These are phyloP conservation scores for Callochromis pleurospilus DNA, from an alignment of 2,113 vertebrate genomes.

Conservation along the genomic window DNA sequence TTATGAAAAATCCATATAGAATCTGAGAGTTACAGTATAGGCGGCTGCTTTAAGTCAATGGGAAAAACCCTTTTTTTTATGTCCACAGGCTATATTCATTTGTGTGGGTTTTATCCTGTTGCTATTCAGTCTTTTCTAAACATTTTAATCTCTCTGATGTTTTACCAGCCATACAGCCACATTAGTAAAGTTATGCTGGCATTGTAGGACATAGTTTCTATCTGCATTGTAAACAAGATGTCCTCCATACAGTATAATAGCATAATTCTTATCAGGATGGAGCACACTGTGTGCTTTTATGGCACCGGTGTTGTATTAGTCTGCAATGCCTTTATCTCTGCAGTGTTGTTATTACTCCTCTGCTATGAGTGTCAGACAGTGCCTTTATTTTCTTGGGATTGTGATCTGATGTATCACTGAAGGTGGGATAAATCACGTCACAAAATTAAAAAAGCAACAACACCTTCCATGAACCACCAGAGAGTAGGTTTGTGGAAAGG, in stretches of 20 bases:
- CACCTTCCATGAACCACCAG: not conserved
- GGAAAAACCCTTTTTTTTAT: not conserved
- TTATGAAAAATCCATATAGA: constrained; percentile 47
- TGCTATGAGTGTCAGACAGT: not conserved
- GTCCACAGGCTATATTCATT: not conserved
- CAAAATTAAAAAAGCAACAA: not conserved
- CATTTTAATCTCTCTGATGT: not conserved
- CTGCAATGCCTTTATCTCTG: constrained; percentile 10
- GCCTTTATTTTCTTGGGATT: not conserved
- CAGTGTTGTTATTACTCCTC: constrained; percentile 6
- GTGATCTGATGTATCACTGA: not conserved
- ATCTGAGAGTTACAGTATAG: not conserved
- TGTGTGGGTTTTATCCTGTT: not conserved
- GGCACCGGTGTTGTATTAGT: not conserved
- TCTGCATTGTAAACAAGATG: not conserved
- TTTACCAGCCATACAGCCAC: not conserved
- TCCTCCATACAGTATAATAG: not conserved
- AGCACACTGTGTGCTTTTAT: not conserved
- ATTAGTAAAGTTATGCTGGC: not conserved
- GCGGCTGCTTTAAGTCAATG: not conserved
- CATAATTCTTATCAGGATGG: not conserved
- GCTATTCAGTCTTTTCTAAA: not conserved
- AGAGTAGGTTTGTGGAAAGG: not conserved
- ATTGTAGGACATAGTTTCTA: not conserved
- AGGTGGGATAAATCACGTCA: not conserved